A percentile compares a stretch with the other conserved stretches of the same genome.
Evolutionary conservation across 2,113 vertebrate species (phyloP).

Genomic region (Cryptoleucopteryx plumbea): DNA sequence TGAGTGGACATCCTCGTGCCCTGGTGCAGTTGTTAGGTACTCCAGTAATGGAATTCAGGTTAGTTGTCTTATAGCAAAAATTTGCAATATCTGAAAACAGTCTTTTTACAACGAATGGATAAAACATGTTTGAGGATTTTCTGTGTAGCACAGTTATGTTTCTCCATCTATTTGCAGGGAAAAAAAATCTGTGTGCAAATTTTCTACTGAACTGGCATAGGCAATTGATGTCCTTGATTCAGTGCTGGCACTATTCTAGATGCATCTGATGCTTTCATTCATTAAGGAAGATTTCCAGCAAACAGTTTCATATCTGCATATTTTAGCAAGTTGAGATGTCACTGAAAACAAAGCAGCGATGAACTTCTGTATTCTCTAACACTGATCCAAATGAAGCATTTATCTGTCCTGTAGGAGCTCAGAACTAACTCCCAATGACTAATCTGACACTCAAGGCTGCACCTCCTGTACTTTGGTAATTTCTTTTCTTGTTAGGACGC

Average conservation of each 20-base stretch:
- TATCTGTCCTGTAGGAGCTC: neutral
- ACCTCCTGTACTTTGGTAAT: neutral
- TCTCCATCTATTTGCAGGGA: neutral
- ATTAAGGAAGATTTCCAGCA: slow-evolving; percentile 6
- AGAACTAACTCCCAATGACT: neutral
- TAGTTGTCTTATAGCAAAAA: neutral
- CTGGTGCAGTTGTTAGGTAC: neutral
- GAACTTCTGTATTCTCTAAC: neutral
- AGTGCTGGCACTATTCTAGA: neutral
- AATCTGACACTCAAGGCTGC: neutral
- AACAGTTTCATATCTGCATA: neutral
- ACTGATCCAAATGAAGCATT: neutral
- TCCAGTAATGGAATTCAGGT: neutral
- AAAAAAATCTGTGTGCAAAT: neutral
- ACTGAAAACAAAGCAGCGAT: neutral
- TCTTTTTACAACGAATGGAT: neutral
- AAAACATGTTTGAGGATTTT: neutral
- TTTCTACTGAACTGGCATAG: neutral
- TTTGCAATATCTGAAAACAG: neutral
- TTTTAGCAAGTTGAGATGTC: neutral
- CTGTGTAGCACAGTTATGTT: neutral
- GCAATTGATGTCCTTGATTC: neutral
- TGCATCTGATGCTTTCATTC: slow-evolving; percentile 20
- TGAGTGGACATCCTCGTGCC: neutral
- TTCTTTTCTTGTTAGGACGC: neutral